A percentile compares a stretch with the other conserved stretches of the same genome.
phyloP scores from a whole-genome alignment of 2,113 vertebrate genomes.

The Leptobrachium leishanense region DNA sequence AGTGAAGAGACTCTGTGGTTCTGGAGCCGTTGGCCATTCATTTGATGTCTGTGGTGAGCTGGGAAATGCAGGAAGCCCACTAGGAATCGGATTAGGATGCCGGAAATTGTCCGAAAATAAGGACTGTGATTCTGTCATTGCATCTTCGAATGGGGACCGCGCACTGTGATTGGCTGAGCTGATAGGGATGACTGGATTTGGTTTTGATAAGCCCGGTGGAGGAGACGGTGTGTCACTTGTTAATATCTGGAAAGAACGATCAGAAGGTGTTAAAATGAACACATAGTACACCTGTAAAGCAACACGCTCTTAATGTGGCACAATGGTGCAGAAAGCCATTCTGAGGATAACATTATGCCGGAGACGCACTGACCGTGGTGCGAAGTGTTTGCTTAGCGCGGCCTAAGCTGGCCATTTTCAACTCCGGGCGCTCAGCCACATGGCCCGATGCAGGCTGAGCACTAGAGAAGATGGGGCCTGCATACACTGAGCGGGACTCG shows the following conservation, averaged over 20 bases:
- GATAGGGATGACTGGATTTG: slow-evolving; percentile 89
- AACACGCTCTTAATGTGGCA: no score
- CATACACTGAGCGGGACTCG: no score
- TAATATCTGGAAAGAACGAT: slow-evolving; percentile 69
- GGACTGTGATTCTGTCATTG: slow-evolving; percentile 95
- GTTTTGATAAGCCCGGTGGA: slow-evolving; percentile 92
- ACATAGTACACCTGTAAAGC: no score
- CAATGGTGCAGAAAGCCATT: no score
- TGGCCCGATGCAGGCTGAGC: no score
- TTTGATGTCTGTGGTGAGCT: slow-evolving; percentile 85
- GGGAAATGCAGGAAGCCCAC: slow-evolving; percentile 90
- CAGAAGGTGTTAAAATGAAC: no score
- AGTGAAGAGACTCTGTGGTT: slow-evolving; percentile 98
- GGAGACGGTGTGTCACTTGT: slow-evolving; percentile 94
- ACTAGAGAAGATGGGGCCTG: no score
- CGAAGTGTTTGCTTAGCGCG: no score
- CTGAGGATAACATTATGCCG: no score
- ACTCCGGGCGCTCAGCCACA: no score
- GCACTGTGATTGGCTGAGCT: slow-evolving; percentile 90
- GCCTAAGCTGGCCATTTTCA: no score
- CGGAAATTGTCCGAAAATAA: slow-evolving; percentile 99
- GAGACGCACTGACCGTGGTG: no score
- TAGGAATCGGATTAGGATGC: slow-evolving; percentile 96
- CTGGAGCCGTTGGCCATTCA: slow-evolving; percentile 97
- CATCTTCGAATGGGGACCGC: slow-evolving; percentile 94